A percentile compares a stretch with the other conserved stretches of the same genome.
Evolutionary conservation across 2,113 vertebrate genomes (phyloP).

Genomic region (Lasiurus borealis): DNA sequence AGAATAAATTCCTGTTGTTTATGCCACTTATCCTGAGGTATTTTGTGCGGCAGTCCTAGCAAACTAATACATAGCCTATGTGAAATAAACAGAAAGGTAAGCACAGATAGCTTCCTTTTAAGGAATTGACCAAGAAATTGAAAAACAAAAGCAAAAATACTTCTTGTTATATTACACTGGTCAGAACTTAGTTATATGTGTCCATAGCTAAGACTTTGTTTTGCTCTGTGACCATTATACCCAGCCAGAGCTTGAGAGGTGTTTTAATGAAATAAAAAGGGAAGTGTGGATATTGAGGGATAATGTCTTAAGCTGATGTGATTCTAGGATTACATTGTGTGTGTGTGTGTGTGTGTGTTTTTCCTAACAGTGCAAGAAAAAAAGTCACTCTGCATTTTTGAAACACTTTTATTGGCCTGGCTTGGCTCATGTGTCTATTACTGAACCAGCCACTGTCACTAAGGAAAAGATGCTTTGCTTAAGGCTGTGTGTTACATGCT

Average conservation of each 20-base stretch:
- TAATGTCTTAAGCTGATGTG: not conserved
- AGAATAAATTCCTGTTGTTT: conserved; percentile 37
- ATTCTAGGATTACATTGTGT: conserved; percentile 43
- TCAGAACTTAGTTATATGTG: not conserved
- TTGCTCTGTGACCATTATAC: not conserved
- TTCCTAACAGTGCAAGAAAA: not conserved
- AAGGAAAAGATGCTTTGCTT: not conserved
- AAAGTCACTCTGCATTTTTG: not conserved
- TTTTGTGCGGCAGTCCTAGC: not conserved
- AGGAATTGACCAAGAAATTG: not conserved
- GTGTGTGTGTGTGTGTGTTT: no score
- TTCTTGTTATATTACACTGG: not conserved
- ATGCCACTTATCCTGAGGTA: not conserved
- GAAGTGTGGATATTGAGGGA: not conserved
- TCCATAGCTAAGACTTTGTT: not conserved
- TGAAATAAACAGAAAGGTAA: conserved; percentile 18
- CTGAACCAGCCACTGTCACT: conserved; percentile 14
- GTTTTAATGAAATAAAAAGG: conserved; percentile 1
- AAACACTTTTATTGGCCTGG: conserved; percentile 47
- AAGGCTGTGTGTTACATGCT: not conserved
- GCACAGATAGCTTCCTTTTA: not conserved
- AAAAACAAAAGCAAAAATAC: not conserved
- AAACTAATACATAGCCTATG: not conserved
- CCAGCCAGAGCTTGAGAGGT: not conserved
- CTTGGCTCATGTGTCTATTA: not conserved